Conservation (phyloP, 2,888 invertebrate genomes). For the Rotaria magnacalcarata region DNA sequence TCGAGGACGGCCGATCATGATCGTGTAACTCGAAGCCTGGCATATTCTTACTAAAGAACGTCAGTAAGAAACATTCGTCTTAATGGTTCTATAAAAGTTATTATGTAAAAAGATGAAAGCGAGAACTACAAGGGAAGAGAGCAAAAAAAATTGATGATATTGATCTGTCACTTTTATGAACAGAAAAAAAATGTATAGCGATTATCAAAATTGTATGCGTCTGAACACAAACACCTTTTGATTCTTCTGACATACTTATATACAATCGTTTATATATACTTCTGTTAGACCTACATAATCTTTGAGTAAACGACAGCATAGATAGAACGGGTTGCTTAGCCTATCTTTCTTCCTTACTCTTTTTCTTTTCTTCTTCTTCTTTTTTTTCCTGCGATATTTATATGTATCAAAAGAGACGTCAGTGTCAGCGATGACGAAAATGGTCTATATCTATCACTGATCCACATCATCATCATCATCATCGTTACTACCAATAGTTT, state of each 20-base stretch:
- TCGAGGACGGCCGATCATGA: neutral
- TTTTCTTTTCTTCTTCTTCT: neutral
- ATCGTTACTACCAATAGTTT: neutral
- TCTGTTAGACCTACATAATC: neutral
- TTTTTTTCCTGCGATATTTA: neutral
- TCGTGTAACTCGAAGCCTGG: neutral
- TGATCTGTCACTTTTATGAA: neutral
- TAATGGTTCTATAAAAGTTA: neutral
- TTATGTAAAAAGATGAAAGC: neutral
- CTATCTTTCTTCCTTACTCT: neutral
- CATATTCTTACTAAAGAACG: neutral
- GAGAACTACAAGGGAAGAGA: neutral
- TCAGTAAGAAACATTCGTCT: neutral
- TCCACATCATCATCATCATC: neutral
- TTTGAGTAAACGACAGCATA: constrained; percentile 17
- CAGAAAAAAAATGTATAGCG: neutral
- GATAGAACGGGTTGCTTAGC: neutral
- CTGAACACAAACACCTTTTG: neutral
- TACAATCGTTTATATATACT: neutral
- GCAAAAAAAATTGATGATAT: neutral
- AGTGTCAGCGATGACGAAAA: neutral
- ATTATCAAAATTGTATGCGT: neutral
- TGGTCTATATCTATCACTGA: neutral
- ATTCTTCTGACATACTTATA: neutral
- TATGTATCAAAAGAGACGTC: neutral